Evolutionary conservation across 2,113 vertebrate species (phyloP).

Genomic region (Anolis sagrei): DNA sequence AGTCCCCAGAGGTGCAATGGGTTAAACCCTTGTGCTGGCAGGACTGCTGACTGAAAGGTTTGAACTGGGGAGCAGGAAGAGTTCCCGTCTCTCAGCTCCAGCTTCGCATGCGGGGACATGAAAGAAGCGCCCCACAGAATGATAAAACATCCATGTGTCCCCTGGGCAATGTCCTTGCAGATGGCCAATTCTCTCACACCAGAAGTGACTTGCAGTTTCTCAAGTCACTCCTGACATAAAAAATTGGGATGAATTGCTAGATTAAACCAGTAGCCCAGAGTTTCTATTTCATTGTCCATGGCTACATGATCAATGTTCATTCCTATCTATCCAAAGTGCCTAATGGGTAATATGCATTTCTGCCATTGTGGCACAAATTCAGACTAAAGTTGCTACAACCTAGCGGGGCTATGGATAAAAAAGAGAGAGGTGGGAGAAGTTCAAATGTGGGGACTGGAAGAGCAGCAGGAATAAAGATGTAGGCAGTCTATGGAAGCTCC

Average conservation of each 20-base stretch:
- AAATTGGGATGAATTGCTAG: neutral
- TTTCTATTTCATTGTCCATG: neutral
- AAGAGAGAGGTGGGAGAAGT: neutral
- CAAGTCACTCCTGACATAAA: too few species aligned
- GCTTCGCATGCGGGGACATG: too few species aligned
- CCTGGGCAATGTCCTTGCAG: too few species aligned
- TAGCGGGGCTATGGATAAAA: neutral
- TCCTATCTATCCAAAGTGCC: neutral
- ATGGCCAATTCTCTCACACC: too few species aligned
- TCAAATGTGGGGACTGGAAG: neutral
- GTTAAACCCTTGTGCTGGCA: too few species aligned
- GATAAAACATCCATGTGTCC: too few species aligned
- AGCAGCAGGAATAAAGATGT: neutral
- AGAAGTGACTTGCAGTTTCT: too few species aligned
- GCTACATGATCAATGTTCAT: neutral
- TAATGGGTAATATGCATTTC: neutral
- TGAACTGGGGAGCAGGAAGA: too few species aligned
- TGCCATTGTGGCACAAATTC: neutral
- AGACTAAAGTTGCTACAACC: neutral
- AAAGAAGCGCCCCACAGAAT: too few species aligned
- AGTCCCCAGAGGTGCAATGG: too few species aligned
- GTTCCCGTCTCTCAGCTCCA: too few species aligned
- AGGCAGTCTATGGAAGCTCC: neutral
- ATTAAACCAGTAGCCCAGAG: neutral
- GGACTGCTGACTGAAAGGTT: too few species aligned